Base-by-base conservation (phyloP, 2,113 vertebrate genomes). In the Mus pahari region DNA sequence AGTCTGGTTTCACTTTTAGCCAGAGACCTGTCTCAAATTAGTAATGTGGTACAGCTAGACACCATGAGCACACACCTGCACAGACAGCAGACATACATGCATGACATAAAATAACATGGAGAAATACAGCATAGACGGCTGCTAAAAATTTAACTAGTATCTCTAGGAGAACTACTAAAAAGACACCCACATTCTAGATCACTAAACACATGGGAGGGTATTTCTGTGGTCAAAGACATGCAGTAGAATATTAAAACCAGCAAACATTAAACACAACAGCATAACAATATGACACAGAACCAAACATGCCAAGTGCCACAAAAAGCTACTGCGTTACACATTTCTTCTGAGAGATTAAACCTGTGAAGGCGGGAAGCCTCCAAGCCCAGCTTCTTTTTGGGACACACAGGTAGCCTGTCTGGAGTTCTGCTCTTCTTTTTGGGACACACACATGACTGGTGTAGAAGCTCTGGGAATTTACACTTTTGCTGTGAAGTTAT, bases 81-180 rank as follows among this genome's bases (percentile, higher is more conserved):
- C 20, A 60, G 36, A 82, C 79, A 39, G 7, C 39, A 45, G 20
- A 60, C 24, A 83, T 42, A 26, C 58, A 45, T n/a, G 60, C n/a
- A 42, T 19, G 64, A 45, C 42, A 64, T 58, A 84, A 28, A 17
- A 28, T 14, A 60, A 28, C 14, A 53, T 3, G 53, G 31, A 62
- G 64, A 84, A 68, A 89, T 53, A 66, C 0, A 95, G 24, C 73
- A 84, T n/a, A 89, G 14, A 77, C 53, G 16, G 1, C 42, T 88
- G 48, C 58, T 3, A 22, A 96, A 84, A 92, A 60, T 53, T 20
- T 88, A 53, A 45, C 77, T 17, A 8, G 8, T 60, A 19, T 71
- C n/a, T 79, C 36, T 90, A 90, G 31, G 53, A 83, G 42, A 77
- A 42, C 16, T 22, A 92, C 53, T 68, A 89, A 66, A 12, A 97